Percentiles rank a stretch among this genome's conserved stretches.
Conservation (phyloP, 2,113 vertebrate species). For the Psammodynastes pulverulentus region DNA sequence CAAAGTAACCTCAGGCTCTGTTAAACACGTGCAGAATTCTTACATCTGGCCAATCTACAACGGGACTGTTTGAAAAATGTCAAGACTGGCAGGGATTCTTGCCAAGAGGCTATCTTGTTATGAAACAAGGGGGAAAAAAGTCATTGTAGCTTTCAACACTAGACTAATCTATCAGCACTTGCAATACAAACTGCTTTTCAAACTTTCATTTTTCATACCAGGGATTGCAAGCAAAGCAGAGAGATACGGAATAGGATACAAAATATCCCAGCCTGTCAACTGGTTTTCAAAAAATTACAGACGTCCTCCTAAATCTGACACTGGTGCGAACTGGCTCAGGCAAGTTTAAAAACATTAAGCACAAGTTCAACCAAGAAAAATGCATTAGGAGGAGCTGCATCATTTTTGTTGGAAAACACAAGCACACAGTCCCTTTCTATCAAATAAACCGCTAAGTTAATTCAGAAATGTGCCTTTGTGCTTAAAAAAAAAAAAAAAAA, state of each 20-base stretch:
- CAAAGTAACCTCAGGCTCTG: neutral
- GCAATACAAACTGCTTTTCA: neutral
- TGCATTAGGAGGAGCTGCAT: neutral
- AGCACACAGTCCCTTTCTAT: neutral
- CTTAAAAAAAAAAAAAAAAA: neutral
- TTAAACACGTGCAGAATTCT: neutral
- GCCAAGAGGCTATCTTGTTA: neutral
- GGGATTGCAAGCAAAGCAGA: neutral
- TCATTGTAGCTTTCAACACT: too few species aligned
- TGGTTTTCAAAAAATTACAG: neutral
- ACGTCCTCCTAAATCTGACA: neutral
- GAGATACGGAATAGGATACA: neutral
- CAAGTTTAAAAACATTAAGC: neutral
- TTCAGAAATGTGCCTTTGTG: neutral
- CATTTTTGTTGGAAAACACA: neutral
- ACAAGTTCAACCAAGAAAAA: neutral
- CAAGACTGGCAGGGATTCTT: neutral
- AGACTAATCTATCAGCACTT: neutral
- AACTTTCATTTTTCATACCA: neutral
- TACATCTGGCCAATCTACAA: neutral
- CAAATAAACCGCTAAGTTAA: neutral
- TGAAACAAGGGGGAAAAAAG: neutral
- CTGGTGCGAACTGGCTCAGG: neutral
- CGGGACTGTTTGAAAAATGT: neutral
- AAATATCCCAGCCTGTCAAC: neutral